phyloP scores from a whole-genome alignment of 2,113 vertebrate genomes.

The Stomatorhinus ivindoensis region DNA sequence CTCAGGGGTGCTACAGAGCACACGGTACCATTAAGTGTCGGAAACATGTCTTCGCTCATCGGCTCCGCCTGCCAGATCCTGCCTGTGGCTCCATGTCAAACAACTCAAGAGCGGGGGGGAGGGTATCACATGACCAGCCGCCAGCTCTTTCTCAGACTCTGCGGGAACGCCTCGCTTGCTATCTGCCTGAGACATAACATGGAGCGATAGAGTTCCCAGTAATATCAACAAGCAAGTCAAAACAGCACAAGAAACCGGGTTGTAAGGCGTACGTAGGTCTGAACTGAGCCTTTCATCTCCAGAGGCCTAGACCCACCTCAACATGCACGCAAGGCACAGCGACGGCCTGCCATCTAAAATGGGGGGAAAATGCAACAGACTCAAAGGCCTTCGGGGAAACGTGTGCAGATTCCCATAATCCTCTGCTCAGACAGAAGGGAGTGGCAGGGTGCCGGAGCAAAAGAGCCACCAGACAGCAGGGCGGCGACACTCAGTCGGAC shows the following conservation, averaged over 20 bases:
- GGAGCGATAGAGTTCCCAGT: neutral
- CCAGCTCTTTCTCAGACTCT: neutral
- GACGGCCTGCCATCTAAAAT: neutral
- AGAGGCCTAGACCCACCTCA: neutral
- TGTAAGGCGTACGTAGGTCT: neutral
- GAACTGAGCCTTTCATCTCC: neutral
- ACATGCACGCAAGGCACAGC: neutral
- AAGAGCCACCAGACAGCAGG: neutral
- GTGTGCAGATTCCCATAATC: neutral
- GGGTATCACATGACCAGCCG: neutral
- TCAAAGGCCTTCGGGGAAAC: neutral
- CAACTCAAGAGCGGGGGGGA: too few relatives aligned
- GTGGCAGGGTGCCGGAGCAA: neutral
- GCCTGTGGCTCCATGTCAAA: neutral
- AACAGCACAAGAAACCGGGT: neutral
- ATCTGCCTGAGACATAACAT: slow-evolving; percentile 21
- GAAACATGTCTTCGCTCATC: neutral
- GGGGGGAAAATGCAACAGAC: neutral
- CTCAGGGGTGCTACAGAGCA: neutral
- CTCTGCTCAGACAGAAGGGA: neutral
- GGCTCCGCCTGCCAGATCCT: neutral
- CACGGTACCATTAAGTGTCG: neutral
- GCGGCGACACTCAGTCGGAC: neutral
- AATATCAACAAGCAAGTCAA: neutral
- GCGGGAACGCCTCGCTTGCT: slow-evolving; percentile 28